Conservation (phyloP, 2,113 vertebrate species). For the Dasypus novemcinctus region DNA sequence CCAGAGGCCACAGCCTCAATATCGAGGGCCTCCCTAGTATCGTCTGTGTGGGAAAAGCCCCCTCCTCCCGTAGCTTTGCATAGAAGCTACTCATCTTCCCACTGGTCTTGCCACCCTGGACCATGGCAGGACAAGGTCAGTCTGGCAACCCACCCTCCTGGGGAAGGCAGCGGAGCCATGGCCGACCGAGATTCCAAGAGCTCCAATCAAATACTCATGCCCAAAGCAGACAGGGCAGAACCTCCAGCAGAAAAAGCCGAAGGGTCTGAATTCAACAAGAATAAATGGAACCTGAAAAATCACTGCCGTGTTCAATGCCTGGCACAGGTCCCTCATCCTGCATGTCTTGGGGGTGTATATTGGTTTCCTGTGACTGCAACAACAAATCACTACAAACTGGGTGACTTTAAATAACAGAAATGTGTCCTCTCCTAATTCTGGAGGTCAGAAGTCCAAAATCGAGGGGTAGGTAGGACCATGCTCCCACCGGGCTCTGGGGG, state of each 20-base stretch:
- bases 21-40: background rate
- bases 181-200: background rate
- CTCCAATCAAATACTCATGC: background rate
- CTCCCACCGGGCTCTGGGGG: background rate
- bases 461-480: too few species aligned
- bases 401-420: too few species aligned
- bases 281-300: slow-evolving; percentile 20
- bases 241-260: background rate
- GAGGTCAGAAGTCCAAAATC: too few species aligned
- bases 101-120: accelerated
- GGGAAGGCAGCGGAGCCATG: background rate
- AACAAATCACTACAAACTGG: background rate
- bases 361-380: background rate
- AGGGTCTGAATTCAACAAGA: slow-evolving; percentile 13
- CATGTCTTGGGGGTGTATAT: background rate
- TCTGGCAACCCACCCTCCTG: background rate
- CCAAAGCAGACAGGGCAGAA: background rate
- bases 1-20: background rate
- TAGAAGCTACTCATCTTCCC: background rate
- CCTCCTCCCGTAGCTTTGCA: background rate
- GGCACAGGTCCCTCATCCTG: background rate
- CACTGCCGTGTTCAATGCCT: background rate
- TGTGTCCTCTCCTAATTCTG: too few species aligned
- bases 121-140: background rate
- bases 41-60: background rate